Percentiles rank a stretch among this genome's conserved stretches.
phyloP scores from a whole-genome alignment of 1,140 invertebrate species.

The Zeugodacus cucurbitae region DNA sequence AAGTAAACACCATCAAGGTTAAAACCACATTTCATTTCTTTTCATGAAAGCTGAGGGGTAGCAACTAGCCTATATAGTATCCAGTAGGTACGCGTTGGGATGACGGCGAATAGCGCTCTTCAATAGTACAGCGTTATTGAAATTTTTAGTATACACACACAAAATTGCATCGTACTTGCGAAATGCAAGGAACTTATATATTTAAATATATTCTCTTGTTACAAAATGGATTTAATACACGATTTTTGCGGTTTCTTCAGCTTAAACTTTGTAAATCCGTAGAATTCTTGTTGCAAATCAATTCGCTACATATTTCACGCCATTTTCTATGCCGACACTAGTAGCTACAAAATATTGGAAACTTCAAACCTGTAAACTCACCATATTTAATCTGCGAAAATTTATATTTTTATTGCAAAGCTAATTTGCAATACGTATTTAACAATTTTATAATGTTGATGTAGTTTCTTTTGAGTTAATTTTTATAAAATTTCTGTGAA shows the following conservation, averaged over 20 bases:
- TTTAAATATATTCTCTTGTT: not conserved
- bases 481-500: not conserved
- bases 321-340: not conserved
- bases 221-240: not conserved
- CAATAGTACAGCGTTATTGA: not conserved
- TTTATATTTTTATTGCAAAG: not conserved
- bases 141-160: constrained; percentile 19
- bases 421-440: not conserved
- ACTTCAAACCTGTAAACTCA: not conserved
- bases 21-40: not conserved
- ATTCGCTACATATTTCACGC: not conserved
- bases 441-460: not conserved
- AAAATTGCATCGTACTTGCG: not conserved
- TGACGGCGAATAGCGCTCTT: not conserved
- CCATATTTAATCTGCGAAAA: not conserved
- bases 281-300: not conserved
- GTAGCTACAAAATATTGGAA: not conserved
- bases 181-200: not conserved
- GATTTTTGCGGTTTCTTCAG: not conserved
- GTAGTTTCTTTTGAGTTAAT: not conserved
- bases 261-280: not conserved
- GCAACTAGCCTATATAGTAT: not conserved
- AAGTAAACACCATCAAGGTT: not conserved
- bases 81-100: not conserved
- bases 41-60: not conserved